Evolutionary conservation across 2,797 vertebrate genomes (phyloP), one percentile per base, ranked within the genome.

Genomic region (Ispidina lecontei): DNA sequence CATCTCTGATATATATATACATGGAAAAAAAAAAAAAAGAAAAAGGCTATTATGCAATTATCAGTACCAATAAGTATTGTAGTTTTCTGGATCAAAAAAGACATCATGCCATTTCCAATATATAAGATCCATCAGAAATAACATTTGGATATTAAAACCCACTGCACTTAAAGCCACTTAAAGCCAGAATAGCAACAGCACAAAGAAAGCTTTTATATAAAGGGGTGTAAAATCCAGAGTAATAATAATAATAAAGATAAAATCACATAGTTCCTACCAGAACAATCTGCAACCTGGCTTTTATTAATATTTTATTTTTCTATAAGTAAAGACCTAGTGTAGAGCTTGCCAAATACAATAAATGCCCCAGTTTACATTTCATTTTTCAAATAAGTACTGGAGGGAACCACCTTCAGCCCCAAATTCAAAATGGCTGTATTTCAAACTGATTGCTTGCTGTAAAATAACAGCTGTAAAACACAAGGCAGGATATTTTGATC

Each of bases 371-470:
- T 28, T 75, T 80, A 78, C 2, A 12, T 23, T 35, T 59, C 35
- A 70, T 77, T 87, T 81, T 90, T 74, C 31, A 76, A 47, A 49
- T n/a, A 33, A 69, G 11, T n/a, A 29, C 58, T 44, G 33, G 7
- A 72, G 60, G 74, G 86, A 80, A 79, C 2, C 33, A 94, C 37
- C 35, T 59, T 67, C 71, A 91, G 60, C 46, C 54, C 29, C 80
- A 33, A 82, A 28, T 35, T 25, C 69, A 69, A 87, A 87, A 77
- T 76, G 89, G 68, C 25, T 94, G 80, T 47, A 60, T 90, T 94
- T 92, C 74, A 90, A 80, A 76, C 62, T 37, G 54, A 84, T 29
- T 65, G 7, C 64, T 78, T 26, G 76, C 84, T 84, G 47, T 15
- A 85, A 87, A 85, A 58, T 33, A 91, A 46, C 49, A 89, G 55